Evolutionary conservation across 2,797 vertebrate species (phyloP), one percentile per base, ranked within the genome.

Genomic region (Tapera naevia): DNA sequence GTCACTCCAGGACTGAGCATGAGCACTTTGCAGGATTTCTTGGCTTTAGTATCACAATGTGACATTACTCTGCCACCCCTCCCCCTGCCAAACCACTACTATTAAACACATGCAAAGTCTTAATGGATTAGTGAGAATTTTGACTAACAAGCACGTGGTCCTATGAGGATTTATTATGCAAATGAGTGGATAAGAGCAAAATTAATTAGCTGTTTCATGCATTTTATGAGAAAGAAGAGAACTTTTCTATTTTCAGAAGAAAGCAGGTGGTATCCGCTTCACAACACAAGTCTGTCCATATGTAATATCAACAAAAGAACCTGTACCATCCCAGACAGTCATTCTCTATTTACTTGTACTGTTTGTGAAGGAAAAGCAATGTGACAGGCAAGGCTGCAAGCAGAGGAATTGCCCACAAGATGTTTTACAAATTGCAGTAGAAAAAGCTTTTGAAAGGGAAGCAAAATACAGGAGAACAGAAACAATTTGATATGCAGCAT

Each of bases 401-500:
- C 67, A 89, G 80, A 94, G 80, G 83, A 90, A 94, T 91, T 90
- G 83, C 78, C 86, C 83, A 91, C 64, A 91, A 92, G 90, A 91
- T 88, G 90, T 91, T 95, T 91, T 96, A 95, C 90, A 91, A 91
- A 82, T 78, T 91, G 91, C 56, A 85, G 39, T 43, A 87, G 86
- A 88, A 95, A 93, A 94, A 88, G 71, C 86, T 87, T 86, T 93
- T 89, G 88, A 95, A 92, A 91, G 74, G 53, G 33, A 87, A 94
- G 64, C 53, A 88, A 96, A 95, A 84, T 91, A 94, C 48, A 76
- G 83, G 78, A 95, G 25, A 94, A 78, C 53, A 96, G 89, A 95
- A 96, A 64, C 90, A 95, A 96, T 95, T 89, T n/a, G 6, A 87
- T 93, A 92, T 91, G 86, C 84, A 93, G 92, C 88, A 67, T 78